Base-by-base conservation (phyloP, 2,888 invertebrate species). In the Nomada flava region DNA sequence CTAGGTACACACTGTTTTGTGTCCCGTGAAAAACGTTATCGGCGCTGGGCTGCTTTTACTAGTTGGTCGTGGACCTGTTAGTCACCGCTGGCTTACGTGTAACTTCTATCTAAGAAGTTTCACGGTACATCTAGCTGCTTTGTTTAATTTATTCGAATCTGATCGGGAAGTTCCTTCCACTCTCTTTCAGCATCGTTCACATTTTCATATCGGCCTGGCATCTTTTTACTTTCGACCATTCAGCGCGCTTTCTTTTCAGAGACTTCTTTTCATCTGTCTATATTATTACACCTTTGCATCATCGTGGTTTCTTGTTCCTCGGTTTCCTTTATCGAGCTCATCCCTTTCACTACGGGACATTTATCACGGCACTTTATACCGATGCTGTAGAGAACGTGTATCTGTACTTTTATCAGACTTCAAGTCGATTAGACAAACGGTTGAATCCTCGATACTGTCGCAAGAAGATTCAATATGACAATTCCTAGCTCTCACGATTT, bases 1-100 rank as follows among this genome's bases (percentile, higher is more conserved):
- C 69, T 59, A 44, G 68, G 13, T 62, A 76, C 77, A 76, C 76
- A 68, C 72, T 72, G 80, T 80, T 80, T 76, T 62, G 59, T 42
- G 71, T 18, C 74, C 29, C 68, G 63, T 55, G 68, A 76, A 77
- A 78, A 82, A 82, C 57, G 68, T 71, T 59, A 55, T 36, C 55
- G 29, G 50, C 53, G 44, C 11, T 57, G 59, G 15, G 29, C 26
- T n/a, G 63, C 50, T 29, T 26, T 70, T 57, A n/a, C 68, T 62
- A 36, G 55, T 50, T 36, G 55, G 29, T 57, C 74, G 20, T 44
- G 47, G 63, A 42, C 36, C 70, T n/a, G 69, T 63, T 64, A 44
- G 50, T 50, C 29, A 23, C 36, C 47, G 47, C 23, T 63, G 65
- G 10, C 47, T 78, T 42, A 52, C 62, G 44, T 67, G 59, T 47